Conservation (phyloP, 2,113 vertebrate genomes). For the Psilopsiagon aymara region DNA sequence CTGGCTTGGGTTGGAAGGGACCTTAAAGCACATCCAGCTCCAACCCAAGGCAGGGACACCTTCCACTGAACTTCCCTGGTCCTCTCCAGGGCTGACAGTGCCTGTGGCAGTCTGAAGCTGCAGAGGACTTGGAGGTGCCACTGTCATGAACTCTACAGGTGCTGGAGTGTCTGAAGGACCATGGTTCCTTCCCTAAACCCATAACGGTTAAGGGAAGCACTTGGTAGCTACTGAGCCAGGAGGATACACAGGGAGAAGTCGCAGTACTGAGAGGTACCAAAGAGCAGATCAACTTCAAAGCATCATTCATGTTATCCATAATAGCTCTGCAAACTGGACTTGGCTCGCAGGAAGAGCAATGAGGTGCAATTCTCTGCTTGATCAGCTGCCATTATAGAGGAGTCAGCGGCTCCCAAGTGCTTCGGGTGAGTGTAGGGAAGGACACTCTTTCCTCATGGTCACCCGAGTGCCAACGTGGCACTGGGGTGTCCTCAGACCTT, state of each 20-base stretch:
- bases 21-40: background rate
- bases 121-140: background rate
- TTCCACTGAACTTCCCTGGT: background rate
- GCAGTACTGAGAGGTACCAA: background rate
- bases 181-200: too few species aligned
- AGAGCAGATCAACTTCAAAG: background rate
- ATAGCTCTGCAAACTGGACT: background rate
- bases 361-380: conserved; percentile 1
- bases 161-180: background rate
- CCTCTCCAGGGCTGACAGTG: background rate
- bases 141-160: background rate
- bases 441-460: background rate
- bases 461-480: background rate
- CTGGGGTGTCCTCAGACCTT: background rate
- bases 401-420: background rate
- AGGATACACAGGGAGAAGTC: background rate
- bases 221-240: background rate
- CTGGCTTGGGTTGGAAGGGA: too few species aligned
- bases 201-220: background rate
- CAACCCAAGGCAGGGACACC: background rate
- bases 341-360: background rate
- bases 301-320: background rate
- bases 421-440: background rate
- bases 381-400: background rate
- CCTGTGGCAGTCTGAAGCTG: background rate